Evolutionary conservation across 2,888 invertebrate species (phyloP), one percentile per base, ranked within the genome.

Genomic region (Gonocerus acuteangulatus): DNA sequence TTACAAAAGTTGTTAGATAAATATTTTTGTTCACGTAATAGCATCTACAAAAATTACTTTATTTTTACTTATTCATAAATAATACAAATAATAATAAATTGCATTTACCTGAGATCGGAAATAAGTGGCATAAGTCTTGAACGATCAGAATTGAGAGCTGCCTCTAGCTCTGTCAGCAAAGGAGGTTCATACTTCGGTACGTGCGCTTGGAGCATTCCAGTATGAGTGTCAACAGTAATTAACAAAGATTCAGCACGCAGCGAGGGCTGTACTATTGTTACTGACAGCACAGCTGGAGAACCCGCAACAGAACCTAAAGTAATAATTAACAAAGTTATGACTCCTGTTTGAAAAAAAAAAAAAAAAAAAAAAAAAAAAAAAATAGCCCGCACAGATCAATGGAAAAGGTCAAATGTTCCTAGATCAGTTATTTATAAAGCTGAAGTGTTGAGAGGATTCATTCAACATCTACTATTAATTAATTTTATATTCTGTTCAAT

Each of bases 211-310:
- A 92, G 80, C 76, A 89, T 86, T 0, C 96, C 96, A 6, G 91
- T 91, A 74, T 95, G 94, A 32, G 94, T 92, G 73, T 95, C 94
- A 54, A 96, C 93, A 22, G 94, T 89, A 62, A 96, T 87, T 62
- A 95, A 80, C 66, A 96, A 80, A 73, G 92, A 89, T 74, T 96
- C 95, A 0, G 95, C 94, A 67, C 91, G 81, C 71, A 95, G 79
- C 73, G 93, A 95, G 21, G 95, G 95, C 68, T 86, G 84, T 56
- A 95, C 78, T 66, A 95, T 85, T 1, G 94, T 92, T 61, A 95
- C 87, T 22, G 92, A 90, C 64, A 96, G 79, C 69, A 95, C 91
- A 62, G 94, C 91, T 27, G 96, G 95, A 66, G 94, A 90, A 23
- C 95, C 95, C 75, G 86, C 84, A 69, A 96, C 77, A 73, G 87